Base-by-base conservation (phyloP, 2,888 invertebrate genomes). In the Lepidonotus clava region DNA sequence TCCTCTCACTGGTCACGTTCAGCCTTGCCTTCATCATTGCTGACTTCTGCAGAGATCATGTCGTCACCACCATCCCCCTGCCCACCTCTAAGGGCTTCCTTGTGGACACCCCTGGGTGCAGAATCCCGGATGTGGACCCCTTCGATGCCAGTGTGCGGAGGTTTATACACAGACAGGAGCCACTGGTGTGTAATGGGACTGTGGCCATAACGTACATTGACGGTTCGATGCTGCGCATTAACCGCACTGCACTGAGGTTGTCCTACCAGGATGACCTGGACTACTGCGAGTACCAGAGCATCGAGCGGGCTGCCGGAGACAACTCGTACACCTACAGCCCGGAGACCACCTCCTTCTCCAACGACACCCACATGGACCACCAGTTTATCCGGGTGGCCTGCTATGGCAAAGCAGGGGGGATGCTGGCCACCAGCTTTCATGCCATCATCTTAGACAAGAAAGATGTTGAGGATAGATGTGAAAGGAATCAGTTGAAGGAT, bases 301-400 rank as follows among this genome's bases (percentile, higher is more conserved):
- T 93, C 6, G 53, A 88, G 21, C 85, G 93, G 85, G 88, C 90
- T 24, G 24, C 24, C 24, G 85, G 86, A n/a, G 90, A 90, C 36
- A 80, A 80, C 18, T 24, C 66, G 18, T 91, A 90, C 83, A 83
- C 86, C 5, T 91, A 91, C 83, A 88, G 87, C 8, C 84, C 87
- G 0, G 41, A 88, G 18, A 86, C 88, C 6, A 80, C 88, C 8
- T 51, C 32, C 8, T 89, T 90, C 53, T 84, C 87, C 51, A 87
- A 89, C 24, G 91, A 91, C 56, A 87, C 90, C 18, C 76, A 85
- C 18, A 87, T 92, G 32, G 84, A 83, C 6, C 86, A 91, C 51
- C 92, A 93, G 87, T 93, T 92, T 88, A 88, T 93, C 1, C 89
- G 92, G 80, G 90, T 92, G 0, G 90, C 90, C 32, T 93, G 93